phyloP scores from a whole-genome alignment of 2,797 vertebrate genomes.

The Sebastes paucispinis region DNA sequence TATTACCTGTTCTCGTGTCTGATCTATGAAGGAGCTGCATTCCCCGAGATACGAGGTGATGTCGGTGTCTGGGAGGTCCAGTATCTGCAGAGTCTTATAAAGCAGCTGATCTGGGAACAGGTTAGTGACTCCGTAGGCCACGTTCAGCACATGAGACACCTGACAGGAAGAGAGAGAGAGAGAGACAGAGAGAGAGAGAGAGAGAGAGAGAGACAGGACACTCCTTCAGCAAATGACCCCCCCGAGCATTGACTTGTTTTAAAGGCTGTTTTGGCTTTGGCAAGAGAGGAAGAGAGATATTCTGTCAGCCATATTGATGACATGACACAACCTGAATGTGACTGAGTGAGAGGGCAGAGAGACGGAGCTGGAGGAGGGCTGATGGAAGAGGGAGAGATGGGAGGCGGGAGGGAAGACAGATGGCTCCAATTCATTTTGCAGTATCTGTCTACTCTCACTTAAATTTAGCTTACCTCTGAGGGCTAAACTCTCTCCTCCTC shows the following conservation, averaged over 20 bases:
- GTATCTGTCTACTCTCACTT: slow-evolving; percentile 52
- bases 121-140: slow-evolving; percentile 91
- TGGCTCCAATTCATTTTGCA: slow-evolving; percentile 60
- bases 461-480: slow-evolving; percentile 50
- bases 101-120: slow-evolving; percentile 84
- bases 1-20: slow-evolving; percentile 84
- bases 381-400: slow-evolving; percentile 19
- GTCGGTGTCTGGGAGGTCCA: slow-evolving; percentile 92
- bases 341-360: slow-evolving; percentile 31
- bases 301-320: slow-evolving; percentile 56
- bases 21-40: slow-evolving; percentile 91
- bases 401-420: slow-evolving; percentile 48
- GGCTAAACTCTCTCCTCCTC: slow-evolving; percentile 10
- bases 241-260: slow-evolving; percentile 24
- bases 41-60: slow-evolving; percentile 88
- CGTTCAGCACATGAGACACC: slow-evolving; percentile 95
- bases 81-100: slow-evolving; percentile 88
- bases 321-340: slow-evolving; percentile 46
- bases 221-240: slow-evolving; percentile 32
- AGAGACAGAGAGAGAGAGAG: background rate
- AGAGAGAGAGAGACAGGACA: slow-evolving; percentile 8
- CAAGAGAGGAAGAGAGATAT: slow-evolving; percentile 14
- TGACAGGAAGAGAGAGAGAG: slow-evolving; percentile 56
- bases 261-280: slow-evolving; percentile 12
- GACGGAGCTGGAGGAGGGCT: background rate